Percentiles rank a stretch among this genome's conserved stretches.
Evolutionary conservation across 2,888 invertebrate genomes (phyloP).

Genomic region (Drosophila koepferae): DNA sequence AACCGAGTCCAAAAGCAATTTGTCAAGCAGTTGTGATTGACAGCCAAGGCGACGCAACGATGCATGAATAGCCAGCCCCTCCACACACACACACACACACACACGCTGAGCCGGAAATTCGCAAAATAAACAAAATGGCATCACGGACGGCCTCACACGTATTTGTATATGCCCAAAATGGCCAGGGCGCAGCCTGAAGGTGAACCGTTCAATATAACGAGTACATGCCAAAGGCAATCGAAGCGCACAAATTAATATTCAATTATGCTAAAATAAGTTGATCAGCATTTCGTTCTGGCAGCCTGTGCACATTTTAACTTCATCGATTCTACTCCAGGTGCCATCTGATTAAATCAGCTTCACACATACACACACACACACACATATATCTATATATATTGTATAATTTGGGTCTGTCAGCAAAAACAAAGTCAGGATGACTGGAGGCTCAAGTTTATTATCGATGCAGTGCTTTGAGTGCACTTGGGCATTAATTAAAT

Average conservation of each 20-base stretch:
- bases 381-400: background rate
- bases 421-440: background rate
- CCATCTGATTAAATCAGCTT: background rate
- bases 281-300: constrained; percentile 25
- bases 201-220: constrained; percentile 29
- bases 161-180: constrained; percentile 23
- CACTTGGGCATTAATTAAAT: constrained; percentile 9
- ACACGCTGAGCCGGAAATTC: constrained; percentile 45
- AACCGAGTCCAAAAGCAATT: constrained; percentile 76
- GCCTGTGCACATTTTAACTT: constrained; percentile 8
- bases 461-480: constrained; percentile 16
- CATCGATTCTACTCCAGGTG: constrained; percentile 33
- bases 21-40: constrained; percentile 79
- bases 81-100: constrained; percentile 27
- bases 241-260: constrained; percentile 71
- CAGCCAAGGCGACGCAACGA: constrained; percentile 65
- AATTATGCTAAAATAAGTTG: constrained; percentile 64
- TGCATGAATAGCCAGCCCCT: constrained; percentile 35
- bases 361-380: background rate
- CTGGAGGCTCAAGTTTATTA: background rate
- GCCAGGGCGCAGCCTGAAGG: constrained; percentile 37
- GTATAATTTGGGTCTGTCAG: background rate
- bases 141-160: constrained; percentile 19
- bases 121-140: constrained; percentile 70
- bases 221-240: constrained; percentile 31